Conservation (phyloP, 92 coral and sea anemone genomes). For the Galaxea fascicularis region DNA sequence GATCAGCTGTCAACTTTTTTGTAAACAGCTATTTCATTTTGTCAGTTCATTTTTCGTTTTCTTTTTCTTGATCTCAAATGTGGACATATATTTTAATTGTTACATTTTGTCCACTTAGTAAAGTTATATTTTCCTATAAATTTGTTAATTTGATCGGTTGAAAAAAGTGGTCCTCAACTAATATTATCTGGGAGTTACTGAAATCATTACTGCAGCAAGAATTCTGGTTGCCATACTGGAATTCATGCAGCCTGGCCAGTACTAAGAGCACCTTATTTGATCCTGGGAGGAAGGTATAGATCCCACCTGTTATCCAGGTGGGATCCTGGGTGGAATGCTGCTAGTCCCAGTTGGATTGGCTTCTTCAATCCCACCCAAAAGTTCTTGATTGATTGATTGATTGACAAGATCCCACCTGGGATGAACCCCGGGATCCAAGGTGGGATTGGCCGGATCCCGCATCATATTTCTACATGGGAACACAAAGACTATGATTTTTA, state of each 20-base stretch:
- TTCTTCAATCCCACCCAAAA: no score
- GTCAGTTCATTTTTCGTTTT: not conserved
- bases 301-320: not conserved
- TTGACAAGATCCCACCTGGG: slow-evolving; percentile 19
- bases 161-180: not conserved
- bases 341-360: not conserved
- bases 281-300: not conserved
- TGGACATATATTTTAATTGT: not conserved
- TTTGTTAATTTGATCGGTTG: not conserved
- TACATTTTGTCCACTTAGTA: not conserved
- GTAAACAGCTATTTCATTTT: not conserved
- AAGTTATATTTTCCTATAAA: not conserved
- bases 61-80: not conserved
- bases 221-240: not conserved
- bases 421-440: slow-evolving; percentile 5
- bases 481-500: no score
- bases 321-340: not conserved
- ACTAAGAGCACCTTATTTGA: not conserved
- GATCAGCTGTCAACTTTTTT: slow-evolving; percentile 2
- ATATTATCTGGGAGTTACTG: slow-evolving; percentile 1
- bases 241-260: not conserved
- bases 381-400: no score
- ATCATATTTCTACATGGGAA: not conserved
- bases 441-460: slow-evolving; percentile 7
- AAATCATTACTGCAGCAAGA: slow-evolving; percentile 3